Conservation (phyloP, 2,113 vertebrate species). For the Lamprotornis superbus region DNA sequence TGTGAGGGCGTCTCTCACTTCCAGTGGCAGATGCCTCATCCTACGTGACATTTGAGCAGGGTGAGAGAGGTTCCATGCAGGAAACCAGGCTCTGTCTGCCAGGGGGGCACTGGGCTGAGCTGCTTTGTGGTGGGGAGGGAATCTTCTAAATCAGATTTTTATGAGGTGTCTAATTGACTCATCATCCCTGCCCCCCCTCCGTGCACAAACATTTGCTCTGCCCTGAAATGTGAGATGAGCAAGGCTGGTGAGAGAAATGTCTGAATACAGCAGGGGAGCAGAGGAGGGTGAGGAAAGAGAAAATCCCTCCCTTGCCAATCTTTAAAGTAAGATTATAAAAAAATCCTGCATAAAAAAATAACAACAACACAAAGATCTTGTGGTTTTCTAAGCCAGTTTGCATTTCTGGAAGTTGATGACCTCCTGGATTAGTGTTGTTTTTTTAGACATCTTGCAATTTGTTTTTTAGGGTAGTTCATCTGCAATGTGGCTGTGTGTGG, state of each 20-base stretch:
- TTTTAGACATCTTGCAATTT: not conserved
- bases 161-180: conserved; percentile 22
- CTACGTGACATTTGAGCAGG: not conserved
- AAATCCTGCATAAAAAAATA: not conserved
- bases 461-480: conserved; percentile 9
- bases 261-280: not conserved
- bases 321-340: not conserved
- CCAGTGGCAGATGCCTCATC: not conserved
- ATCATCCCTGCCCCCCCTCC: not conserved
- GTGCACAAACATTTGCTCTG: not conserved
- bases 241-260: not conserved
- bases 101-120: not conserved
- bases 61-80: not conserved
- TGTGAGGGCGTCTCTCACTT: not conserved
- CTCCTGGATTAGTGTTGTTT: conserved; percentile 9
- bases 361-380: not conserved
- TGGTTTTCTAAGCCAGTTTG: conserved; percentile 16
- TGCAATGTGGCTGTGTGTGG: conserved; percentile 44
- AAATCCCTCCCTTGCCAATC: not conserved
- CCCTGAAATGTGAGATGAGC: conserved; percentile 4
- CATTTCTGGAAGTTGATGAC: conserved; percentile 36
- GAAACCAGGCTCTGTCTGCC: not conserved
- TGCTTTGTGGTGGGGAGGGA: not conserved
- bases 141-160: not conserved
- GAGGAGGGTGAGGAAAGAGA: not conserved